Conservation (phyloP, 2,888 invertebrate genomes). For the Arge pagana region DNA sequence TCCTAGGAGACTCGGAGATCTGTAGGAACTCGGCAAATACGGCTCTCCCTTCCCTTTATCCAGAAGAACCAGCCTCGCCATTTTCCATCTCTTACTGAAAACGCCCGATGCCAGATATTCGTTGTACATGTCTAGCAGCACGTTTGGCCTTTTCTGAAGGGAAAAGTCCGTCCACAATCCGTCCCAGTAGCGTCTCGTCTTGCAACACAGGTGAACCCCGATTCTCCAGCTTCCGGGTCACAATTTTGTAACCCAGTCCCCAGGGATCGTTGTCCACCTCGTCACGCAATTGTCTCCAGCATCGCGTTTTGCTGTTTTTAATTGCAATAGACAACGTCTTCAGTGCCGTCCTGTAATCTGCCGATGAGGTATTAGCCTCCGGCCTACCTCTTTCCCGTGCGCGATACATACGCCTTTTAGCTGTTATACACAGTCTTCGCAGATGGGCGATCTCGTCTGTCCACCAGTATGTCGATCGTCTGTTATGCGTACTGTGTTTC, state of each 20-base stretch:
- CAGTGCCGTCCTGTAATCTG: constrained; percentile 10
- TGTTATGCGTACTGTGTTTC: not conserved
- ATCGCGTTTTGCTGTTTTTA: constrained; percentile 17
- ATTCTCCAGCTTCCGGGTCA: constrained; percentile 24
- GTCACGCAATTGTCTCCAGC: constrained; percentile 20
- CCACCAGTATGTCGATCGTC: constrained; percentile 15
- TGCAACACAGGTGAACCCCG: too few relatives aligned
- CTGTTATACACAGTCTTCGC: not conserved
- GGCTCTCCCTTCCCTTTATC: not conserved
- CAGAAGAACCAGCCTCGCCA: constrained; percentile 29
- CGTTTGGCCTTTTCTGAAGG: constrained; percentile 7
- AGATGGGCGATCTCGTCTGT: constrained; percentile 16
- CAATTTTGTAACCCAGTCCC: constrained; percentile 27
- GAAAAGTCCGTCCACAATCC: constrained; percentile 22
- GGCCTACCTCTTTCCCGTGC: constrained; percentile 10
- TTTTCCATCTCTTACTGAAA: constrained; percentile 33
- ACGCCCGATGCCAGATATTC: constrained; percentile 5
- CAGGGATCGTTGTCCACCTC: constrained; percentile 23
- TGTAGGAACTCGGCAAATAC: not conserved
- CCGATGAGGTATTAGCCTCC: not conserved
- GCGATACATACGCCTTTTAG: constrained; percentile 2
- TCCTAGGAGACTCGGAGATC: not conserved
- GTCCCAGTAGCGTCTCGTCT: constrained; percentile 3
- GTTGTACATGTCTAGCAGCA: constrained; percentile 21
- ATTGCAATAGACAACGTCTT: constrained; percentile 20